These are phyloP conservation scores for Streptopelia turtur DNA, from an alignment of 2,797 vertebrate species.

Conservation along the genomic window DNA sequence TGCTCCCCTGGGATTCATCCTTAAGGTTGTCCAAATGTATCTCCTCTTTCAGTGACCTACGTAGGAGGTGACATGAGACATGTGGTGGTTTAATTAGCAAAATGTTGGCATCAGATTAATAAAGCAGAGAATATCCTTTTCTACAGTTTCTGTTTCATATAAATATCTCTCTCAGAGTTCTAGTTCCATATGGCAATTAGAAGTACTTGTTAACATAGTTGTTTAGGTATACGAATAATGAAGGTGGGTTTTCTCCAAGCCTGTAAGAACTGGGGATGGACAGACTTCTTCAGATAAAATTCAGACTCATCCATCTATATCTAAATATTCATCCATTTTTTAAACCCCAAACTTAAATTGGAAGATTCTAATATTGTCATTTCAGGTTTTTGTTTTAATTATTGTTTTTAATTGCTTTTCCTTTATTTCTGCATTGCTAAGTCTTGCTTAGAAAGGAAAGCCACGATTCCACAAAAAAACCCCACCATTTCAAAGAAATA, in stretches of 20 bases:
- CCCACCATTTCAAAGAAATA: background rate
- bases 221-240: constrained; percentile 65
- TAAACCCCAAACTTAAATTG: background rate
- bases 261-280: constrained; percentile 29
- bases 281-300: background rate
- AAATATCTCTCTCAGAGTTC: constrained; percentile 71
- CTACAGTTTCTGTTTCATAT: constrained; percentile 74
- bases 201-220: constrained; percentile 71
- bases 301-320: background rate
- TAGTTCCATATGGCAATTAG: constrained; percentile 78
- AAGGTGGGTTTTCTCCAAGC: constrained; percentile 60
- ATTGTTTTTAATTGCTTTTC: background rate
- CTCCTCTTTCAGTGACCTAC: constrained; percentile 69
- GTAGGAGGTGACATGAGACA: constrained; percentile 72
- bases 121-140: constrained; percentile 74
- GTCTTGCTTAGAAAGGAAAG: background rate
- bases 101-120: constrained; percentile 73
- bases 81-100: constrained; percentile 72
- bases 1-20: constrained; percentile 69
- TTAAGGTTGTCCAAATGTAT: constrained; percentile 64
- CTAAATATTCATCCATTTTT: background rate
- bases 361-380: background rate
- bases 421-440: background rate
- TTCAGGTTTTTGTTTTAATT: background rate
- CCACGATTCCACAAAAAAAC: background rate